phyloP scores from a whole-genome alignment of 2,888 invertebrate genomes.

The Asteroscopus sphinx region DNA sequence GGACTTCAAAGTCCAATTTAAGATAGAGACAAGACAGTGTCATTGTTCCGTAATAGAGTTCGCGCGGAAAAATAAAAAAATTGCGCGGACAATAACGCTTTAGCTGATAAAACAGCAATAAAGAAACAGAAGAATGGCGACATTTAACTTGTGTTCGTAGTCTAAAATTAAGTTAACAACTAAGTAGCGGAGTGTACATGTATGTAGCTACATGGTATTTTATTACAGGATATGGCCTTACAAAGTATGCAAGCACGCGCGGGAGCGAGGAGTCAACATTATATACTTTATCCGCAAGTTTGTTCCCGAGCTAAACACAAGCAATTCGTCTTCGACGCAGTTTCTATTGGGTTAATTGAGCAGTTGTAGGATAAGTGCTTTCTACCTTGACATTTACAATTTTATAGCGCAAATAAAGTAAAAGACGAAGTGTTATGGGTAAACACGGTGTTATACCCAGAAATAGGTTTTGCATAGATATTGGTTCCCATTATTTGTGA shows the following conservation, averaged over 20 bases:
- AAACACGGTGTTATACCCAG: slow-evolving; percentile 31
- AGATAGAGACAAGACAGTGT: slow-evolving; percentile 3
- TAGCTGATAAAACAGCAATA: slow-evolving; percentile 34
- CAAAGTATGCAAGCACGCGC: slow-evolving; percentile 39
- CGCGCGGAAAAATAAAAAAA: slow-evolving; percentile 15
- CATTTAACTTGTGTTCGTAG: slow-evolving; percentile 16
- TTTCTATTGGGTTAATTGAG: slow-evolving; percentile 71
- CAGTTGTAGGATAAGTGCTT: slow-evolving; percentile 60
- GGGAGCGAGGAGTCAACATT: slow-evolving; percentile 57
- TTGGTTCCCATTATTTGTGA: slow-evolving; percentile 57
- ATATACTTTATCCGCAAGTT: slow-evolving; percentile 63
- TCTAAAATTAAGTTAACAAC: slow-evolving; percentile 33
- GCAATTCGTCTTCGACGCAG: slow-evolving; percentile 69
- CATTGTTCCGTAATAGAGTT: slow-evolving; percentile 25
- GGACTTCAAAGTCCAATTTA: slow-evolving; percentile 7
- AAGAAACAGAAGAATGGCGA: slow-evolving; percentile 41
- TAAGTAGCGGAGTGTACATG: slow-evolving; percentile 19
- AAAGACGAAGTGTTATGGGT: slow-evolving; percentile 31
- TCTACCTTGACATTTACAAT: slow-evolving; percentile 46
- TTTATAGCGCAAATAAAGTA: slow-evolving; percentile 27
- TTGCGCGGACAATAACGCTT: slow-evolving; percentile 18
- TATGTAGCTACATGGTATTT: slow-evolving; percentile 27
- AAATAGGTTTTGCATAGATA: slow-evolving; percentile 26
- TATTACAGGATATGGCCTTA: slow-evolving; percentile 38
- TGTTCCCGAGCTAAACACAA: slow-evolving; percentile 61